phyloP scores from a whole-genome alignment of 2,888 invertebrate species.

The Volucella bombylans region DNA sequence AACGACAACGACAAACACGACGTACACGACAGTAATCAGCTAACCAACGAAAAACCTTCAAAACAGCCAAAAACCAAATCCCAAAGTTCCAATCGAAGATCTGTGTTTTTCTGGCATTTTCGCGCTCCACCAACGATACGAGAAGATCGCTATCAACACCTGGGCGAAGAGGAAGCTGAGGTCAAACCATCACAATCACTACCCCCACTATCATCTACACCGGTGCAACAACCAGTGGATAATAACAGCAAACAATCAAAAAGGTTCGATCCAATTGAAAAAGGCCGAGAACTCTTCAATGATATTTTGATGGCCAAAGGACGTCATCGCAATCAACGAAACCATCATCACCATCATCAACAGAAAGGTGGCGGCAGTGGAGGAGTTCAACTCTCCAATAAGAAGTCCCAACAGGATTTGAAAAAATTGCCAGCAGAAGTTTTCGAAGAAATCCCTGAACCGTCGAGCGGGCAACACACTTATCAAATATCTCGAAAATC shows the following conservation, averaged over 20 bases:
- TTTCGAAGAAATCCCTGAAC: constrained; percentile 51
- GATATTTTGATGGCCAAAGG: constrained; percentile 82
- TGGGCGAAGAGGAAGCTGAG: constrained; percentile 40
- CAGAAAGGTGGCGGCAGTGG: constrained; percentile 42
- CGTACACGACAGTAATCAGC: constrained; percentile 57
- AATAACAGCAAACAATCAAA: constrained; percentile 40
- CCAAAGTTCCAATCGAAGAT: constrained; percentile 47
- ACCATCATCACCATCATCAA: constrained; percentile 76
- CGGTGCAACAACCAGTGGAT: constrained; percentile 2
- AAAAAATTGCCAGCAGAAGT: constrained; percentile 31
- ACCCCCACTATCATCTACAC: constrained; percentile 10
- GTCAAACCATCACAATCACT: neutral
- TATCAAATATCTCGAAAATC: constrained; percentile 65
- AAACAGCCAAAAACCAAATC: constrained; percentile 47
- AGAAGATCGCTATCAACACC: constrained; percentile 38
- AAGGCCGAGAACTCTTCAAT: constrained; percentile 79
- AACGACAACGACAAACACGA: constrained; percentile 73
- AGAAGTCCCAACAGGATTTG: constrained; percentile 22
- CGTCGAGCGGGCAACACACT: constrained; percentile 46
- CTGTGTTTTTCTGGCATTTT: constrained; percentile 63
- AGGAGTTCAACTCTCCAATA: constrained; percentile 17
- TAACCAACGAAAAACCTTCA: constrained; percentile 47
- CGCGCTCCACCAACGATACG: constrained; percentile 27
- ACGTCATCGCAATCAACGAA: constrained; percentile 81
- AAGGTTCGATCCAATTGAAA: constrained; percentile 78